Conservation (phyloP, 2,113 vertebrate species). For the Brienomyrus longianalis region DNA sequence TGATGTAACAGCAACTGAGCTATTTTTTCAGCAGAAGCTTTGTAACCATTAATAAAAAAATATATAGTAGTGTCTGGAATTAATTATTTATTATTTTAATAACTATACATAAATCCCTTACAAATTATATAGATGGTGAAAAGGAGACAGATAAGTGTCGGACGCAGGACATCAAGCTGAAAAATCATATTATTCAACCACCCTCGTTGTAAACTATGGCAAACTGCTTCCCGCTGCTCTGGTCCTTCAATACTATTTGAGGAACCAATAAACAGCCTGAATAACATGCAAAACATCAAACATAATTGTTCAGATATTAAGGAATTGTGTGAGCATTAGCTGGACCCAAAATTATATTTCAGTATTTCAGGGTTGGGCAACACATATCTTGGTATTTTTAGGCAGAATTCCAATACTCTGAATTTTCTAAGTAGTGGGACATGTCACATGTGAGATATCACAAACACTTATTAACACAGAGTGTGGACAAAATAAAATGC, state of each 20-base stretch:
- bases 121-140: neutral
- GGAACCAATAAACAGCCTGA: too few relatives aligned
- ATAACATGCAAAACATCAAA: too few relatives aligned
- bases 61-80: too few relatives aligned
- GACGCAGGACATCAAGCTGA: neutral
- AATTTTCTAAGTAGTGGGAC: neutral
- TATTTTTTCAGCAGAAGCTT: neutral
- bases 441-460: neutral
- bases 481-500: neutral
- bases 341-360: too few relatives aligned
- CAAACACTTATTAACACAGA: neutral
- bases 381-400: neutral
- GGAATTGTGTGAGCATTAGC: too few relatives aligned
- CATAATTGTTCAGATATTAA: too few relatives aligned
- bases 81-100: too few relatives aligned
- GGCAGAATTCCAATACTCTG: neutral
- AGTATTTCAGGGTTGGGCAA: neutral
- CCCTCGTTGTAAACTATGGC: neutral
- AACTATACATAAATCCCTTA: too few relatives aligned
- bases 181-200: neutral
- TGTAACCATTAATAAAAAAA: neutral
- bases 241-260: too few relatives aligned
- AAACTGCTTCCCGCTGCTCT: neutral
- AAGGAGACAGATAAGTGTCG: neutral
- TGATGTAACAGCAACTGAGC: neutral